These are phyloP conservation scores for Peromyscus californicus DNA, from an alignment of 2,113 vertebrate species.

Conservation along the genomic window DNA sequence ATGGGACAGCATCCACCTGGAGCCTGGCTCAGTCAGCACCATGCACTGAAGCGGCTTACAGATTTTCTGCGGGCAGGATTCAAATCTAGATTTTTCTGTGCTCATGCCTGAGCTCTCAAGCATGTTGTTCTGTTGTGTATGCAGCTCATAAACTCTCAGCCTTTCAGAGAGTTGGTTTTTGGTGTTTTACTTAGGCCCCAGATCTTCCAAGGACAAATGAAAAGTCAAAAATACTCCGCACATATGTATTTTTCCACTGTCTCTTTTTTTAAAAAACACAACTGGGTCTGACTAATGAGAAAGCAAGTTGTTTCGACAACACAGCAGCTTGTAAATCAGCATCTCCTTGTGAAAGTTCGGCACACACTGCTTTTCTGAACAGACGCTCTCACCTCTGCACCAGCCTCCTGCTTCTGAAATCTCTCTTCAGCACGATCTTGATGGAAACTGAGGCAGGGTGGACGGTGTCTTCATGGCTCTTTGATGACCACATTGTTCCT, in stretches of 20 bases:
- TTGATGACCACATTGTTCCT: conserved; percentile 16
- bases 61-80: neutral
- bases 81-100: neutral
- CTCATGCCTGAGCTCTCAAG: neutral
- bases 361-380: conserved; percentile 54
- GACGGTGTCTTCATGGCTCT: neutral
- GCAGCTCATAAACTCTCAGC: neutral
- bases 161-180: neutral
- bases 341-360: neutral
- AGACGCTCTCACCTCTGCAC: neutral
- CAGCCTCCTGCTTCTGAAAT: conserved; percentile 53
- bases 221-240: conserved; percentile 59
- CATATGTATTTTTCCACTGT: conserved; percentile 38
- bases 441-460: conserved; percentile 46
- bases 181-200: neutral
- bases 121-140: neutral
- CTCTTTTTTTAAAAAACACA: conserved; percentile 38
- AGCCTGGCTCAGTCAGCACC: neutral
- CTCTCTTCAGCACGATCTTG: conserved; percentile 16
- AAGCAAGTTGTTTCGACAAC: neutral
- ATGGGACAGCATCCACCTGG: neutral
- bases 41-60: neutral
- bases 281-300: conserved; percentile 34
- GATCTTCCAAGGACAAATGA: conserved; percentile 53
- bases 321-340: neutral